These are phyloP conservation scores for Chauna torquata DNA, from an alignment of 2,113 vertebrate genomes.

Conservation along the genomic window DNA sequence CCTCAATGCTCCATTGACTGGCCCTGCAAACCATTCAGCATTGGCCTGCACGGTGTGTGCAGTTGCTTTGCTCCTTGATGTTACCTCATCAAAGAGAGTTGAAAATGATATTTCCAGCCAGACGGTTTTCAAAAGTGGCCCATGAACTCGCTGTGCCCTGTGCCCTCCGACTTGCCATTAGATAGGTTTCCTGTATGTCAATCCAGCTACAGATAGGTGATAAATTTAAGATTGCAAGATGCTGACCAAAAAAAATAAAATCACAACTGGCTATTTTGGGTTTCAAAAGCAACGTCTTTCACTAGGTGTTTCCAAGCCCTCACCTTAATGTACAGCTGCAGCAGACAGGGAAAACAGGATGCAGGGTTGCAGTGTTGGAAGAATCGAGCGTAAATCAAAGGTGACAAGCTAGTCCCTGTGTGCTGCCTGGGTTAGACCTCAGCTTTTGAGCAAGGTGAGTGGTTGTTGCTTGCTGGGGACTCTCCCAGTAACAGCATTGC, in stretches of 20 bases:
- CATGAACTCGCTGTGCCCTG: not conserved
- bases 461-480: not conserved
- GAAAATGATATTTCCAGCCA: slow-evolving; percentile 61
- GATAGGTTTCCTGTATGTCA: not conserved
- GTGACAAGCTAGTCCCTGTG: slow-evolving; percentile 10
- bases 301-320: not conserved
- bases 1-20: not conserved
- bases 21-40: not conserved
- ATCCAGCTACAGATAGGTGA: not conserved
- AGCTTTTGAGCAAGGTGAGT: slow-evolving; percentile 13
- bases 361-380: not conserved
- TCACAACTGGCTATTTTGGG: slow-evolving; percentile 11
- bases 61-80: slow-evolving; percentile 34
- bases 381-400: slow-evolving; percentile 25
- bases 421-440: slow-evolving; percentile 2
- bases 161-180: not conserved
- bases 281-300: not conserved
- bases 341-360: slow-evolving; percentile 57
- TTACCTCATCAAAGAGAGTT: slow-evolving; percentile 61
- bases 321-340: slow-evolving; percentile 22
- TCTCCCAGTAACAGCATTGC: not conserved
- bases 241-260: not conserved
- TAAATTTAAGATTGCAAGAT: not conserved
- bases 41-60: not conserved
- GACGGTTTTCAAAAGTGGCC: not conserved